A percentile compares a stretch with the other conserved stretches of the same genome.
Conservation (phyloP, 2,888 invertebrate species). For the Ectemnius continuus region DNA sequence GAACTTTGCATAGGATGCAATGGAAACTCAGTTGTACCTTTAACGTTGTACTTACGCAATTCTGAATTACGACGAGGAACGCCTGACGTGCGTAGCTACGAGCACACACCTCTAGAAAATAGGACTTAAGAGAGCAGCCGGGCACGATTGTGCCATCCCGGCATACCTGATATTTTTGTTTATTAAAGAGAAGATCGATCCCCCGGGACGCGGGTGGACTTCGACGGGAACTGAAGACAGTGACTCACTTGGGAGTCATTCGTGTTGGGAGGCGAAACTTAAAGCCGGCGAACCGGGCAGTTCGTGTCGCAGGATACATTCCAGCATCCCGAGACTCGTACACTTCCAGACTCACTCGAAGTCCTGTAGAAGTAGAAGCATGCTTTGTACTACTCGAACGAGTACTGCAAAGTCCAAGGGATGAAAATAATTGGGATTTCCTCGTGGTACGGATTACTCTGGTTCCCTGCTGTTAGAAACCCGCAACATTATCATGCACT, state of each 20-base stretch:
- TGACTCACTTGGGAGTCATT: conserved; percentile 29
- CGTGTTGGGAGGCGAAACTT: conserved; percentile 28
- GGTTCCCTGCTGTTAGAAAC: conserved; percentile 1
- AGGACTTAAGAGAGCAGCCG: conserved; percentile 17
- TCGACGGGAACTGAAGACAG: conserved; percentile 29
- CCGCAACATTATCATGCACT: conserved; percentile 25
- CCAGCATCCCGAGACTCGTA: background rate
- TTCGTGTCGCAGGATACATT: conserved; percentile 16
- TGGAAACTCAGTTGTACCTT: background rate
- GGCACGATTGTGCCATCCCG: conserved; percentile 21
- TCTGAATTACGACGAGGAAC: conserved; percentile 32
- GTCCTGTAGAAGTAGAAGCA: background rate
- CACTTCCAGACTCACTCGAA: background rate
- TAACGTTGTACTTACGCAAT: conserved; percentile 44
- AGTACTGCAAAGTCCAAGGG: no score
- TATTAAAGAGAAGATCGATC: conserved; percentile 25
- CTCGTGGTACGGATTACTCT: conserved; percentile 11
- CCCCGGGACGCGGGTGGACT: conserved; percentile 24
- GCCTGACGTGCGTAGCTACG: conserved; percentile 23
- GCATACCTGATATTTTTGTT: conserved; percentile 36
- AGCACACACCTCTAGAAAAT: conserved; percentile 5
- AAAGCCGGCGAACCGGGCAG: conserved; percentile 11
- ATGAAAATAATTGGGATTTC: background rate
- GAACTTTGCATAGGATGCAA: conserved; percentile 8
- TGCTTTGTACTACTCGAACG: no score